Conservation (phyloP, 2,888 invertebrate genomes). For the Rhamphomyia laevipes region DNA sequence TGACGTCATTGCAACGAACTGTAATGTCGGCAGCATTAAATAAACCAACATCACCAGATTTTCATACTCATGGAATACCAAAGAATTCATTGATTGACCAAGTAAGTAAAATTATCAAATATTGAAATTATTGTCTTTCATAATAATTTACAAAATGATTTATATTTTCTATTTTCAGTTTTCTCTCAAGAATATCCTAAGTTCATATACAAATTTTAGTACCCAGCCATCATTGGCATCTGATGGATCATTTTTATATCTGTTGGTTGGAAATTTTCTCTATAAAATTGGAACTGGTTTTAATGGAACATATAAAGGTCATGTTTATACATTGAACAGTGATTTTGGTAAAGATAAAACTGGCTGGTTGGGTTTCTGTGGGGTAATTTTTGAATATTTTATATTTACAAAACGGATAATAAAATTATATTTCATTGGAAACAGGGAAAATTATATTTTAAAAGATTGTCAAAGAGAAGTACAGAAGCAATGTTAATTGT, state of each 20-base stretch:
- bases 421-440: too few relatives aligned
- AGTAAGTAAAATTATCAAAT: slow-evolving; percentile 38
- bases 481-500: slow-evolving; percentile 37
- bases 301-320: slow-evolving; percentile 85
- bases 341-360: slow-evolving; percentile 70
- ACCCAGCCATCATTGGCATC: slow-evolving; percentile 57
- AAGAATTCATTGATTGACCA: slow-evolving; percentile 59
- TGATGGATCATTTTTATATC: slow-evolving; percentile 82
- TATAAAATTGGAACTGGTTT: slow-evolving; percentile 93
- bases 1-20: slow-evolving; percentile 76
- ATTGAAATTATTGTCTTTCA: slow-evolving; percentile 32
- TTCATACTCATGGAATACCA: slow-evolving; percentile 81
- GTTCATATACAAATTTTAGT: slow-evolving; percentile 42
- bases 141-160: slow-evolving; percentile 15
- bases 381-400: slow-evolving; percentile 42
- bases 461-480: slow-evolving; percentile 43
- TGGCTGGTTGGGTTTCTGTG: slow-evolving; percentile 79
- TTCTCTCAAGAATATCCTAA: slow-evolving; percentile 27
- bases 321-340: slow-evolving; percentile 71
- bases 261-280: slow-evolving; percentile 73
- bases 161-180: slow-evolving; percentile 21
- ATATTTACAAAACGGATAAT: background rate
- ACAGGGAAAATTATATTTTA: slow-evolving; percentile 71
- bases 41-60: slow-evolving; percentile 71
- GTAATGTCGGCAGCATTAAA: slow-evolving; percentile 81